Evolutionary conservation across 37 sponge, comb jelly and placozoan species (phyloP).

Genomic region (Ephydatia muelleri): DNA sequence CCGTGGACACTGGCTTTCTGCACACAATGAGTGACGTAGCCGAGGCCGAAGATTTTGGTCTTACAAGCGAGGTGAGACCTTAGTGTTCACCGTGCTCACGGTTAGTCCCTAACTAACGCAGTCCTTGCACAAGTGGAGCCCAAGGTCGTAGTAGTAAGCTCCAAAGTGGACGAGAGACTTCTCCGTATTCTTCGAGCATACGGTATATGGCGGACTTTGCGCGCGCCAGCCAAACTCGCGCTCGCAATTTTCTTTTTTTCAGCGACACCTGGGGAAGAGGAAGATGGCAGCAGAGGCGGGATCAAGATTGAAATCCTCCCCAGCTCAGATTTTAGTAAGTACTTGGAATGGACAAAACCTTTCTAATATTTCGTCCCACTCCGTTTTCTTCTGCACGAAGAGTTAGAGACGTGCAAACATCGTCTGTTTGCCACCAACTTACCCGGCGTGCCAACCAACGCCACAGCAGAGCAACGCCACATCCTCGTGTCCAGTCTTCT

Average conservation of each 20-base stretch:
- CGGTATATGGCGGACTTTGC: conserved; percentile 21
- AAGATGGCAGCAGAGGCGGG: background rate
- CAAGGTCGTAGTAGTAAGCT: conserved; percentile 63
- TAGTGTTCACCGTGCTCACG: background rate
- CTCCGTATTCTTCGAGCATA: conserved; percentile 38
- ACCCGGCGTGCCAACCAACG: conserved; percentile 56
- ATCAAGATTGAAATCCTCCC: conserved; percentile 66
- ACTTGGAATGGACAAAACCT: background rate
- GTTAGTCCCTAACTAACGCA: background rate
- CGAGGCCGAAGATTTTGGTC: conserved; percentile 72
- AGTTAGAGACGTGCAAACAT: conserved; percentile 55
- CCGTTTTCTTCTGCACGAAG: conserved; percentile 23
- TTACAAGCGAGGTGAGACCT: conserved; percentile 62
- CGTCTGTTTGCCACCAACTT: conserved; percentile 48
- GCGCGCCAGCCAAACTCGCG: background rate
- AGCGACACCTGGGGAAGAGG: background rate
- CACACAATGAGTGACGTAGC: conserved; percentile 63
- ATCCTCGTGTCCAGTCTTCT: conserved; percentile 72
- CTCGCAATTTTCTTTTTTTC: background rate
- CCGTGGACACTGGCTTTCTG: conserved; percentile 56
- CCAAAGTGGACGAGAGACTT: conserved; percentile 78
- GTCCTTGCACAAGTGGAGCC: conserved; percentile 79
- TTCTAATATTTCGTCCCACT: background rate
- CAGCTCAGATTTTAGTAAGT: conserved; percentile 78
- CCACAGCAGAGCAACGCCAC: conserved; percentile 57